Percentiles rank a stretch among this genome's conserved stretches.
Evolutionary conservation across 2,113 vertebrate species (phyloP).

Genomic region (Myotis yumanensis): DNA sequence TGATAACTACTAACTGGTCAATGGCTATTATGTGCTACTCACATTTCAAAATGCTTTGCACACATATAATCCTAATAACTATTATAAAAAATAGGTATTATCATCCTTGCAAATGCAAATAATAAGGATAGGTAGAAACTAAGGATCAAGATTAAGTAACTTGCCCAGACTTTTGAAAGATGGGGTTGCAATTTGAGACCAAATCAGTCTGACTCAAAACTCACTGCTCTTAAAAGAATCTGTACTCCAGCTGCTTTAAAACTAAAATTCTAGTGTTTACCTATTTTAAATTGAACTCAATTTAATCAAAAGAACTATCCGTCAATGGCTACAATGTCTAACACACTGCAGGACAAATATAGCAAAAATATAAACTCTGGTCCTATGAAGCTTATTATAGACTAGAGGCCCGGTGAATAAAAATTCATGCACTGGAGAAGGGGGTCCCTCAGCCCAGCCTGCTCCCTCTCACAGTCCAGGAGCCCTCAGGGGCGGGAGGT

Average conservation of each 20-base stretch:
- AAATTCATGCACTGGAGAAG: too few relatives aligned
- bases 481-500: too few relatives aligned
- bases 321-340: background rate
- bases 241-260: background rate
- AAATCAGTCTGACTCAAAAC: background rate
- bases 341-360: background rate
- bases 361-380: background rate
- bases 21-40: background rate
- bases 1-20: background rate
- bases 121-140: background rate
- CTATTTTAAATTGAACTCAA: background rate
- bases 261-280: background rate
- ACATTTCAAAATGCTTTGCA: background rate
- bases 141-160: background rate
- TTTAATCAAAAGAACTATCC: background rate
- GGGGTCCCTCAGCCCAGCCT: too few relatives aligned
- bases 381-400: background rate
- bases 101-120: background rate
- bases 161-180: background rate
- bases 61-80: background rate
- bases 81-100: constrained; percentile 22
- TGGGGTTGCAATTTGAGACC: background rate
- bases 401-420: too few relatives aligned
- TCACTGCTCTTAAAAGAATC: background rate
- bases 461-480: too few relatives aligned